Base-by-base conservation (phyloP, 30 jellyfish, hydroid and myxozoan species). In the Mastigias papua region DNA sequence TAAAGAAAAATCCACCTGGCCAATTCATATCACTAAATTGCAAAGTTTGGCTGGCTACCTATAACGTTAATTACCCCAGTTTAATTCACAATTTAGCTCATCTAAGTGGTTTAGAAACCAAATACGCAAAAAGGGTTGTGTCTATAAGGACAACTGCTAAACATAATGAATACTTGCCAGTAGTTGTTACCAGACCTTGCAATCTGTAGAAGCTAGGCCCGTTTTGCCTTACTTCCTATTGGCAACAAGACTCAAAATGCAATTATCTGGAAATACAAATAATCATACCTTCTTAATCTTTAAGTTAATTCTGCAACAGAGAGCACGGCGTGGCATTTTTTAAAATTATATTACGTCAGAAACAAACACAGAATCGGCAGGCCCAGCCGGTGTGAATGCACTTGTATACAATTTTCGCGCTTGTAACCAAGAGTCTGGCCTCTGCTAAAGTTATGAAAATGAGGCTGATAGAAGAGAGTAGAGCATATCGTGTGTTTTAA, bases 281-380 rank as follows among this genome's bases (percentile, higher is more conserved):
- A 25, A 21, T 54, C 9, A 54, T 63, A 63, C 74, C 74, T 23
- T 63, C 20, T 25, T 63, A 25, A 63, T n/a, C 42, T 63, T 63
- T 23, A 63, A 2, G 17, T 26, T 63, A 1, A 63, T 26, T 27
- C 26, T 63, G 19, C 74, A 63, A 42, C 74, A 63, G 21, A 63
- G 74, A 4, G 74, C 74, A 63, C 13, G 35, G 42, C 74, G 74
- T 23, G 74, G 74, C 74, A 63, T 63, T 23, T 63, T 63, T 63
- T 0, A n/a, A 63, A 63, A 3, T 17, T 27, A 63, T 6, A 15
- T 17, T 7, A 0, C 19, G 5, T 5, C 19, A 15, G 35, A 23
- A 6, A 15, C 1, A 3, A 2, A 22, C 19, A 13, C 21, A 2
- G 0, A 8, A 3, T 25, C 15, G 19, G 13, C 74, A 63, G 30